Conservation (phyloP, 2,113 vertebrate species). For the Oncorhynchus tshawytscha region DNA sequence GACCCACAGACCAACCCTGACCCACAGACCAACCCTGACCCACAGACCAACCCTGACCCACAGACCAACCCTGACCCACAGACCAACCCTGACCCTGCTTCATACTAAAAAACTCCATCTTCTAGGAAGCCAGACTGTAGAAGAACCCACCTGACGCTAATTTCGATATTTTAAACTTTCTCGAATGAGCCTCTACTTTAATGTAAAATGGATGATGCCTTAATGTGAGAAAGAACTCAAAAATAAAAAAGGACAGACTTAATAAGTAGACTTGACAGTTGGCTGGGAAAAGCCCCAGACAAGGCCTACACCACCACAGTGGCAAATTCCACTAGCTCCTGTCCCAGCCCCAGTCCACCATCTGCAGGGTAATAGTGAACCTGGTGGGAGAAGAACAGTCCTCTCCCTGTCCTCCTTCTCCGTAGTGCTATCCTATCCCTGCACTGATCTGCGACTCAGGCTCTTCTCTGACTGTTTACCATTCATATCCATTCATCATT, state of each 20-base stretch:
- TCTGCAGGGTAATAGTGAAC: too few species aligned
- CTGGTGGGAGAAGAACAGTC: slow-evolving; percentile 4
- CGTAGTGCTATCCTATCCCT: background rate
- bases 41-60: too few species aligned
- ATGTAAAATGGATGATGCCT: too few species aligned
- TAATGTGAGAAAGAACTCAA: too few species aligned
- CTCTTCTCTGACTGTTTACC: slow-evolving; percentile 10
- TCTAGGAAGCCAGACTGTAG: too few species aligned
- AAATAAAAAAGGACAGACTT: background rate
- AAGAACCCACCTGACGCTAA: too few species aligned
- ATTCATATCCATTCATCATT: slow-evolving; percentile 36
- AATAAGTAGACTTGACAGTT: background rate
- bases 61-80: too few species aligned
- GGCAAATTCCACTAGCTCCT: slow-evolving; percentile 38
- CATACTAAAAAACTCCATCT: background rate
- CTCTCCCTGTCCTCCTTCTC: slow-evolving; percentile 27
- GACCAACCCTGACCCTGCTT: background rate
- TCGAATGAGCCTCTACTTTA: too few species aligned
- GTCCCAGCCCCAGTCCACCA: background rate
- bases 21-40: too few species aligned
- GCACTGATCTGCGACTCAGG: slow-evolving; percentile 3
- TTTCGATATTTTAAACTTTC: background rate
- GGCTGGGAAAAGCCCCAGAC: background rate
- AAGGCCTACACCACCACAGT: slow-evolving; percentile 7
- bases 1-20: too few species aligned